Evolutionary conservation across 2,888 invertebrate species (phyloP).

Genomic region (Siphlonurus alternatus): DNA sequence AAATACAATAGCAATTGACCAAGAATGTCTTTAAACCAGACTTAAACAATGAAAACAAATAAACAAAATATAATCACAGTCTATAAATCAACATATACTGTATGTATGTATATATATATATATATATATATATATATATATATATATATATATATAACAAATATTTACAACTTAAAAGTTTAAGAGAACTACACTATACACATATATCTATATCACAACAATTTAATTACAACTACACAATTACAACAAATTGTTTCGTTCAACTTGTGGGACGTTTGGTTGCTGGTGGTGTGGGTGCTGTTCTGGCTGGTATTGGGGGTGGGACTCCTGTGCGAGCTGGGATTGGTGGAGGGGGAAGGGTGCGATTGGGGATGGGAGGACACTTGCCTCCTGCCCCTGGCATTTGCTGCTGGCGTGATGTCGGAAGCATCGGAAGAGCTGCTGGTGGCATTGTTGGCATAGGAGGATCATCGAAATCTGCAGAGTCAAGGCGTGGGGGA

Average conservation of each 20-base stretch:
- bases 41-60: no score
- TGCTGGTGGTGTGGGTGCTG: neutral
- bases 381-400: constrained; percentile 25
- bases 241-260: neutral
- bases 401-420: constrained; percentile 22
- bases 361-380: constrained; percentile 24
- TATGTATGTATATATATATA: no score
- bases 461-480: constrained; percentile 5
- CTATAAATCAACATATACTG: no score
- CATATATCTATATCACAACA: neutral
- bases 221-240: neutral
- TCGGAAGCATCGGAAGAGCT: constrained; percentile 23
- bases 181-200: neutral
- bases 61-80: no score
- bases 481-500: constrained; percentile 19
- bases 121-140: no score
- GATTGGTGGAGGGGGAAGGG: constrained; percentile 40
- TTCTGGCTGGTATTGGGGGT: constrained; percentile 25
- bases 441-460: constrained; percentile 14
- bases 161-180: no score
- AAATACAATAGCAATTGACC: no score
- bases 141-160: no score
- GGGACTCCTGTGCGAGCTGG: constrained; percentile 42
- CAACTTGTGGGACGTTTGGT: neutral
- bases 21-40: no score